These are phyloP conservation scores for Ceratosolen solmsi DNA, from an alignment of 1,140 invertebrate genomes.

Conservation along the genomic window DNA sequence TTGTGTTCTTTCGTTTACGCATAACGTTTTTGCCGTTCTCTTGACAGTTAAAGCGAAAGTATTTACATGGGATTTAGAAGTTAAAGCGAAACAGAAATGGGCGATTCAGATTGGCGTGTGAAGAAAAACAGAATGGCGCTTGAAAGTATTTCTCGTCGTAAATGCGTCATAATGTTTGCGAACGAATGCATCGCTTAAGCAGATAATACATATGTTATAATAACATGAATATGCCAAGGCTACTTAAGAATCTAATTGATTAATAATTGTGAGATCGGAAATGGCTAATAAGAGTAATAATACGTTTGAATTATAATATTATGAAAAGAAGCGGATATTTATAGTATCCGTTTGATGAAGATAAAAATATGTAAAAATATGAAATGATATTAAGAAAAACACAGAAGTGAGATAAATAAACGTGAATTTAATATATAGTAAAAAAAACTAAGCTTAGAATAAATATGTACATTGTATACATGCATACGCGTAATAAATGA, in stretches of 20 bases:
- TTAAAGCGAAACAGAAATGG: background rate
- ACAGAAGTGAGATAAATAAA: too few relatives aligned
- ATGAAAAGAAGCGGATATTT: background rate
- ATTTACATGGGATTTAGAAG: background rate
- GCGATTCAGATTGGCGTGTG: too few relatives aligned
- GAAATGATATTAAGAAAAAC: constrained; percentile 4
- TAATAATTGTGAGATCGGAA: background rate
- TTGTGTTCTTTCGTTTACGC: constrained; percentile 42
- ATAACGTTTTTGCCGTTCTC: constrained; percentile 43
- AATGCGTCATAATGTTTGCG: constrained; percentile 20
- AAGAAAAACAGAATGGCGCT: constrained; percentile 32
- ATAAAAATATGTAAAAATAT: background rate
- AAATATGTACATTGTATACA: constrained; percentile 50
- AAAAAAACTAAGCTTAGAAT: constrained; percentile 43
- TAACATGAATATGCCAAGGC: constrained; percentile 35
- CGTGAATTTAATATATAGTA: constrained; percentile 26
- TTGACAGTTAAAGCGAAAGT: constrained; percentile 29
- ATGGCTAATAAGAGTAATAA: background rate
- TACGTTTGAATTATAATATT: constrained; percentile 21
- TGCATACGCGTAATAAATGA: constrained; percentile 36
- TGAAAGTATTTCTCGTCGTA: constrained; percentile 45
- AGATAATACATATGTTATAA: constrained; percentile 26
- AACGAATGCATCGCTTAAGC: background rate
- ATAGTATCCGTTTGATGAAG: background rate
- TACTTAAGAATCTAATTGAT: constrained; percentile 13